Base-by-base conservation (phyloP, 2,113 vertebrate species). In the Seriola quinqueradiata region DNA sequence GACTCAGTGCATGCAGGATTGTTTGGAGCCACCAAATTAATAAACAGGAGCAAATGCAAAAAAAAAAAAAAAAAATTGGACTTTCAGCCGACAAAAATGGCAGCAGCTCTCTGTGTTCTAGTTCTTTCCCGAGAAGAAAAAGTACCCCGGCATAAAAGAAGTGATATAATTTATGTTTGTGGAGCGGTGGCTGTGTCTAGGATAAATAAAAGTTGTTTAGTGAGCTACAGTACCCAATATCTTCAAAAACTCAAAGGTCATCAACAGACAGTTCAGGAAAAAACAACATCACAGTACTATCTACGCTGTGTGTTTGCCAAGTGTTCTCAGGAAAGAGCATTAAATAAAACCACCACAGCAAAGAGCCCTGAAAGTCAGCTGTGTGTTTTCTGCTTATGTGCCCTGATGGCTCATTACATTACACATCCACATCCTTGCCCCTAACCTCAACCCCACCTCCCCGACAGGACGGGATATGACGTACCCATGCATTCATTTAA, bases 191-290 rank as follows among this genome's bases (percentile, higher is more conserved):
- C 63, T 50, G 38, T 69, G 68, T 64, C 7, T 61, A 12, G 38
- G 59, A 82, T 82, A 73, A 77, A 78, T 70, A 59, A 16, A 28
- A 21, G 9, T 57, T 65, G 50, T 57, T 69, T n/a, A 19, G 60
- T 48, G 66, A 60, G 60, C 36, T 61, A 28, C 50, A 65, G 57
- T 50, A 50, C 25, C 13, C 57, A 79, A 32, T 65, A 25, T 80
- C 50, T 57, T 54, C 36, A 23, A 68, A 71, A 74, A 66, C 63
- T 19, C 36, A 81, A 78, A 78, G 75, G 67, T 75, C 82, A 68
- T 60, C 23, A 10, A 28, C 25, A 57, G 19, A 70, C 63, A 70
- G 4, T 4, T 14, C 8, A 52, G 59, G 42, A 69, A 68, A 28
- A 75, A 76, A 58, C 52, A 72, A 19, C 46, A 80, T 28, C 50